Evolutionary conservation across 2,113 vertebrate species (phyloP).

Genomic region (Promerops cafer): DNA sequence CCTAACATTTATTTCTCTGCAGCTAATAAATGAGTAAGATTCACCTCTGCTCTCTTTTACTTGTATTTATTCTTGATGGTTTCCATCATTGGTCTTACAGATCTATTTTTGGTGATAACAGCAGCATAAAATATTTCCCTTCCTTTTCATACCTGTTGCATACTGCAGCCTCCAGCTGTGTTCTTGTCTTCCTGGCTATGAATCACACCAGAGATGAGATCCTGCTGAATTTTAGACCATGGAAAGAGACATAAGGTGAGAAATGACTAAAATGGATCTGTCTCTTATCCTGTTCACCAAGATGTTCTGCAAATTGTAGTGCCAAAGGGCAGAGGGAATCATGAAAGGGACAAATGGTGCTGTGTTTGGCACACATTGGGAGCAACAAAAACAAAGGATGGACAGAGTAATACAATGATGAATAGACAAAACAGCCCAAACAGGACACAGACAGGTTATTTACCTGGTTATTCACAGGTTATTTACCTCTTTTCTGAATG

Average conservation of each 20-base stretch:
- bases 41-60: not conserved
- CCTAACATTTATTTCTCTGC: not conserved
- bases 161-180: not conserved
- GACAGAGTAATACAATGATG: fast-evolving
- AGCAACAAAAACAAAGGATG: not conserved
- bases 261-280: not conserved
- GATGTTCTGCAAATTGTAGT: not conserved
- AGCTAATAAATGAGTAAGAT: not conserved
- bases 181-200: not conserved
- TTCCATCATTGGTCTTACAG: not conserved
- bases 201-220: not conserved
- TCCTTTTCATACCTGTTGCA: conserved; percentile 17
- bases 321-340: not conserved
- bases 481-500: conserved; percentile 18
- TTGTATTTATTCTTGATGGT: not conserved
- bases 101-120: not conserved
- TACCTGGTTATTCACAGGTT: conserved; percentile 21
- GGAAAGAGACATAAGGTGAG: not conserved
- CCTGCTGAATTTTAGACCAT: not conserved
- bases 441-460: not conserved
- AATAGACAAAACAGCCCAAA: not conserved
- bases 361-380: not conserved
- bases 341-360: not conserved
- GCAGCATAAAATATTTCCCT: not conserved
- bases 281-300: not conserved